A percentile compares a stretch with the other conserved stretches of the same genome.
Conservation (phyloP, 2,113 vertebrate genomes). For the Oplegnathus fasciatus region DNA sequence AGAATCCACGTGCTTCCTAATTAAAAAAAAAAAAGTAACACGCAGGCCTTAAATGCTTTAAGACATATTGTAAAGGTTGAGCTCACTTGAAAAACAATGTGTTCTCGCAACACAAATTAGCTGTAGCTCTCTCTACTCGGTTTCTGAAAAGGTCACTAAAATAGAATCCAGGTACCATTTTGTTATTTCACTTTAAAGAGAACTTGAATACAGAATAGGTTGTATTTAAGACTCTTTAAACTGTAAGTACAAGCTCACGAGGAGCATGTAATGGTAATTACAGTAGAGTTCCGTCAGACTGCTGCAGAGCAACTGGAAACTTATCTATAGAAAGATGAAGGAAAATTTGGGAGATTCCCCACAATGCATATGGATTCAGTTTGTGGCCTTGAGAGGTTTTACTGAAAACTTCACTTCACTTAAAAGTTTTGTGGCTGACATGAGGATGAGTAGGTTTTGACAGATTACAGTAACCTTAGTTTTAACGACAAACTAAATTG, state of each 20-base stretch:
- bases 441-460: too few relatives aligned
- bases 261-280: not conserved
- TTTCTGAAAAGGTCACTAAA: slow-evolving; percentile 40
- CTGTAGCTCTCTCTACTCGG: not conserved
- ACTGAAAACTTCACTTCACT: too few relatives aligned
- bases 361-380: too few relatives aligned
- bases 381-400: too few relatives aligned
- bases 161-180: slow-evolving; percentile 17
- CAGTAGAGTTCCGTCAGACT: not conserved
- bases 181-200: not conserved
- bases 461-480: too few relatives aligned
- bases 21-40: slow-evolving; percentile 6
- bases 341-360: too few relatives aligned
- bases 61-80: slow-evolving; percentile 39
- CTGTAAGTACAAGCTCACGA: not conserved
- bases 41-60: slow-evolving; percentile 17
- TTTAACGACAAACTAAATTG: too few relatives aligned
- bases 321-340: not conserved
- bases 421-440: too few relatives aligned
- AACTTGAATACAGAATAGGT: slow-evolving; percentile 4
- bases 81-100: slow-evolving; percentile 16
- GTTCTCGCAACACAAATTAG: slow-evolving; percentile 9
- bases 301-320: not conserved
- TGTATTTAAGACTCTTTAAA: slow-evolving; percentile 3
- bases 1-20: slow-evolving; percentile 4